Evolutionary conservation across 1,140 invertebrate species (phyloP), one percentile per base, ranked within the genome.

Genomic region (Anadara kagoshimensis): DNA sequence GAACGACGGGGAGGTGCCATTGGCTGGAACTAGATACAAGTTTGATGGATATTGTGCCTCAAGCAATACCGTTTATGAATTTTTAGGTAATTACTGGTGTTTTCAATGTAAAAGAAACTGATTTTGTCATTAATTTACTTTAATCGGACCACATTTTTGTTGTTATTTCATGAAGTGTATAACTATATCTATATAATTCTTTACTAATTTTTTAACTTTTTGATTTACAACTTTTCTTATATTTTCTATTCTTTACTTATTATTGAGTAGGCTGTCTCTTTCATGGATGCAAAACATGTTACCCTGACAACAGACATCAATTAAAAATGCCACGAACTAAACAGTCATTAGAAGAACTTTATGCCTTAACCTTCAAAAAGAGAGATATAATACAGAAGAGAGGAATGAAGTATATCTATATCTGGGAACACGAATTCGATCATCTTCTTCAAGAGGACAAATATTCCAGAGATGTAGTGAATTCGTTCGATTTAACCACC

Each of bases 341-440:
- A 53, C 63, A 73, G 22, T 70, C 71, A 0, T 56, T 81, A 22
- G 44, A 53, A 7, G 67, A 81, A 57, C 45, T 77, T 4, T 76
- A 59, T 22, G 58, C 69, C 41, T 14, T 53, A 20, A 79, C 72
- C 22, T 20, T 49, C 24, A 62, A 73, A 54, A 69, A 67, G 62
- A 45, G 61, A 58, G 59, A 16, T 12, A 18, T 63, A 12, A 64
- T 79, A 5, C 47, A 70, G 26, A 44, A 24, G 1, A n/a, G 67
- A 54, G 68, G 61, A 11, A 64, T 73, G 11, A 64, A 78, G 22
- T 63, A 73, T 5, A 57, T 80, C 8, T 41, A 12, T 5, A 75
- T 79, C 14, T 78, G 78, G 78, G 76, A 83, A 68, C 69, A 75
- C 43, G 59, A 83, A 45, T n/a, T 78, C 51, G 18, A 64, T 45